Evolutionary conservation across 2,797 vertebrate genomes (phyloP), one percentile per base, ranked within the genome.

Genomic region (Loriculus beryllinus): DNA sequence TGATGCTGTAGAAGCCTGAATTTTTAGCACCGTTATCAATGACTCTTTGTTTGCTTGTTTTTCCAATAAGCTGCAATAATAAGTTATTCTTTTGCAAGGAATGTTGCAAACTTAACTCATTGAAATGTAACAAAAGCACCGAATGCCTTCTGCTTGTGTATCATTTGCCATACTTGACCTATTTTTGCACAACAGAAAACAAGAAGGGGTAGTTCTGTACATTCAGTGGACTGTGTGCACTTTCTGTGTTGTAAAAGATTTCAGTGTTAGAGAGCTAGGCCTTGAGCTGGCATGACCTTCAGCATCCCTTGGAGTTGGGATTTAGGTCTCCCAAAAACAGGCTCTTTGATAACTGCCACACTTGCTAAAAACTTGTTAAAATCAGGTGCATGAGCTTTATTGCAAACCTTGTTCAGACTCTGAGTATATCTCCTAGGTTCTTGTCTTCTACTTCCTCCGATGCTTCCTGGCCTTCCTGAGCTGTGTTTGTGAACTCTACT

Each of bases 391-490:
- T 48, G 17, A 68, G 14, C n/a, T 62, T 82, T 17, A 5, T 17
- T 60, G n/a, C 33, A 75, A 48, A 68, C 62, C 62, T 64, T 10
- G 3, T 52, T 86, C 29, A 51, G 28, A 54, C 63, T 57, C 47
- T 56, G 15, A 5, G 15, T 60, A 1, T 96, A 86, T 95, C 65
- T 97, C 96, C 93, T 97, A 99, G 99, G 99, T 99, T 94, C 98
- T 99, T 93, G 98, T 99, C 88, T 99, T 99, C 98, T 99, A 99
- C 97, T 99, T 99, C 97, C 97, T 99, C 67, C 99, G 99, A 93
- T 99, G 99, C 93, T 98, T 99, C 88, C 97, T 99, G 96, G 99
- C 99, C 19, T 99, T 99, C 97, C 97, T 98, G 97, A 99, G 99
- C 98, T 99, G 99, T 86, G 54, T 99, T 90, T 99, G 99, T 97